Conservation (phyloP, 2,888 invertebrate species). For the Chloromyia formosa region DNA sequence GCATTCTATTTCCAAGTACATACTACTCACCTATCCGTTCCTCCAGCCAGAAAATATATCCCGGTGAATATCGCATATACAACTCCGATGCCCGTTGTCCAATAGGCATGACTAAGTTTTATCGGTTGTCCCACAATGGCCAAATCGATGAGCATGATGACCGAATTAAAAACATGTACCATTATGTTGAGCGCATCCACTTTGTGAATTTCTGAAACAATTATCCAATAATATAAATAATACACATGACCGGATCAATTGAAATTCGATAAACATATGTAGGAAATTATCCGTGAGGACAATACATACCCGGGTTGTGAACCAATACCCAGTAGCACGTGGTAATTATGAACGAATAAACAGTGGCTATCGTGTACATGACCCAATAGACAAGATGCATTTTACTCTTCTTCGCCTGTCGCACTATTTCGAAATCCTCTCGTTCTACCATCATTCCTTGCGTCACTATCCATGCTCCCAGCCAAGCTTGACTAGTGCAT, state of each 20-base stretch:
- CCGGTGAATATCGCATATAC: constrained; percentile 75
- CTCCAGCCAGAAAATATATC: constrained; percentile 77
- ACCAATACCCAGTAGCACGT: constrained; percentile 68
- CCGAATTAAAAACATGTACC: constrained; percentile 71
- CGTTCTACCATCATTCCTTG: constrained; percentile 65
- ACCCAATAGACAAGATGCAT: constrained; percentile 63
- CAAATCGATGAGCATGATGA: constrained; percentile 77
- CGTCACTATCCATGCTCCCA: constrained; percentile 64
- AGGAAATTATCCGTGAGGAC: constrained; percentile 5
- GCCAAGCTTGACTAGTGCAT: constrained; percentile 63
- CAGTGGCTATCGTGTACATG: constrained; percentile 63
- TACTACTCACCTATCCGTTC: constrained; percentile 73
- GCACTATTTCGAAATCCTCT: constrained; percentile 64
- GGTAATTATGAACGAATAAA: constrained; percentile 64
- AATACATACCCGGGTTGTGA: constrained; percentile 71
- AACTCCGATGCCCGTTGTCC: constrained; percentile 70
- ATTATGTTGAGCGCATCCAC: constrained; percentile 64
- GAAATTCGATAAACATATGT: background rate
- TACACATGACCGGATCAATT: background rate
- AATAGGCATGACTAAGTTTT: constrained; percentile 66
- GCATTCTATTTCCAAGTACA: no score
- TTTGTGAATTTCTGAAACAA: constrained; percentile 59
- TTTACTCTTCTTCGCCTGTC: constrained; percentile 63
- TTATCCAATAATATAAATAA: background rate
- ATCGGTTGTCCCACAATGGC: constrained; percentile 77